These are phyloP conservation scores for Dryobotodes eremita DNA, from an alignment of 2,888 invertebrate genomes.

Conservation along the genomic window DNA sequence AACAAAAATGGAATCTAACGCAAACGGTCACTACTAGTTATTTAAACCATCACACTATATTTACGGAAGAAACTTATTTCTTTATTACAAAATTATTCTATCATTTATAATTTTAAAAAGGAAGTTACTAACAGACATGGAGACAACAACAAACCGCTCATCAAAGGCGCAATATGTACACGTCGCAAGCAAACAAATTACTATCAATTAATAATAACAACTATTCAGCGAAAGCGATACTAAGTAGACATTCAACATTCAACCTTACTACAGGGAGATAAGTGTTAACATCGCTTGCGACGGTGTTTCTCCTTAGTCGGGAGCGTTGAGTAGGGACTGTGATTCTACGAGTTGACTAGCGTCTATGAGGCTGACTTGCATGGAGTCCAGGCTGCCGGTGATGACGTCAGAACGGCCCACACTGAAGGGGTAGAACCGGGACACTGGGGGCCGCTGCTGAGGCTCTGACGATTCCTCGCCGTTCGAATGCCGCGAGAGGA, in stretches of 20 bases:
- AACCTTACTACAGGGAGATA: slow-evolving; percentile 45
- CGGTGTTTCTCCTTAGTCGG: slow-evolving; percentile 87
- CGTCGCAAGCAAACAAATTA: slow-evolving; percentile 52
- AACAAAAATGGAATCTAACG: neutral
- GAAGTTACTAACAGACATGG: neutral
- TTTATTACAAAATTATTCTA: slow-evolving; percentile 24
- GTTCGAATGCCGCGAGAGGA: slow-evolving; percentile 78
- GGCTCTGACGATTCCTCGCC: slow-evolving; percentile 62
- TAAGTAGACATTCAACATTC: slow-evolving; percentile 42
- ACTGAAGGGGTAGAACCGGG: slow-evolving; percentile 88
- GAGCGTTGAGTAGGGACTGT: slow-evolving; percentile 93
- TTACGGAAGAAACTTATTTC: slow-evolving; percentile 8
- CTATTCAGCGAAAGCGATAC: slow-evolving; percentile 44
- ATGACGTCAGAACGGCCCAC: slow-evolving; percentile 68
- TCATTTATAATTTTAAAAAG: neutral
- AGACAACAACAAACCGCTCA: slow-evolving; percentile 46
- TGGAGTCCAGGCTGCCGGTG: slow-evolving; percentile 74
- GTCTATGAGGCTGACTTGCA: slow-evolving; percentile 92
- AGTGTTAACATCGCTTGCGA: slow-evolving; percentile 55
- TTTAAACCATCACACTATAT: slow-evolving; percentile 21
- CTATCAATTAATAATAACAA: slow-evolving; percentile 35
- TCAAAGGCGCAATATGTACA: slow-evolving; percentile 39
- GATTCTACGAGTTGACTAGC: slow-evolving; percentile 92
- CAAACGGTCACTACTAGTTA: slow-evolving; percentile 10
- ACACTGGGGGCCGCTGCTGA: slow-evolving; percentile 69